Conservation (phyloP, 2,113 vertebrate species). For the Microtus montanus region DNA sequence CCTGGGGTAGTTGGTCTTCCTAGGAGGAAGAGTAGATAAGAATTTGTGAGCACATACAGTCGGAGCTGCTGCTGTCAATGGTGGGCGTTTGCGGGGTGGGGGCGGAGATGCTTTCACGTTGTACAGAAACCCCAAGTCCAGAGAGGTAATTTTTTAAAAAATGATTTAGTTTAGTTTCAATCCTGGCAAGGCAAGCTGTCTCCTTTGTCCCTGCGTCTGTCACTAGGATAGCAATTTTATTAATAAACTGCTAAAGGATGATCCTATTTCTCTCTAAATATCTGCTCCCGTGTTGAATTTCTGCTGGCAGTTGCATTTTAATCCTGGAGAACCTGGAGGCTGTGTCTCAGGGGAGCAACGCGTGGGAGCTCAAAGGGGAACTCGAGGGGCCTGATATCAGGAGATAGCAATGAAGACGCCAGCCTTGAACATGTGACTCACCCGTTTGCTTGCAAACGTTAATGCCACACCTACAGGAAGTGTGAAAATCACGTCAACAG, state of each 20-base stretch:
- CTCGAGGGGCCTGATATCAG: neutral
- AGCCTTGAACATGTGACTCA: constrained; percentile 5
- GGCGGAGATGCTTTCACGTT: accelerated
- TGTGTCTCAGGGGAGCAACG: neutral
- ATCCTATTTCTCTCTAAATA: neutral
- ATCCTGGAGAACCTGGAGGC: neutral
- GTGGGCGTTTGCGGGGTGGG: neutral
- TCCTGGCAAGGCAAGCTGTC: neutral
- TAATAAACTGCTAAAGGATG: constrained; percentile 53
- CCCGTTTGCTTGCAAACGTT: constrained; percentile 61
- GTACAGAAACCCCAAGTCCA: neutral
- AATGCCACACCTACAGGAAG: constrained; percentile 53
- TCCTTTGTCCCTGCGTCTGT: constrained; percentile 33
- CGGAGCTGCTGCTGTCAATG: neutral
- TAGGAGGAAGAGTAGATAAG: neutral
- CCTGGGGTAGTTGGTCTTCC: neutral
- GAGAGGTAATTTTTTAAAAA: neutral
- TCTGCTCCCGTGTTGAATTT: neutral
- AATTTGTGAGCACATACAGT: neutral
- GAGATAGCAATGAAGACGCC: neutral
- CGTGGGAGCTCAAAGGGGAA: neutral
- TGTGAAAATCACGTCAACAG: neutral
- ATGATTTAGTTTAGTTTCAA: constrained; percentile 54
- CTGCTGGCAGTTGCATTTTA: constrained; percentile 41
- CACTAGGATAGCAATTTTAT: constrained; percentile 31